Evolutionary conservation across 2,888 invertebrate species (phyloP).

Genomic region (Octodonta nipae): DNA sequence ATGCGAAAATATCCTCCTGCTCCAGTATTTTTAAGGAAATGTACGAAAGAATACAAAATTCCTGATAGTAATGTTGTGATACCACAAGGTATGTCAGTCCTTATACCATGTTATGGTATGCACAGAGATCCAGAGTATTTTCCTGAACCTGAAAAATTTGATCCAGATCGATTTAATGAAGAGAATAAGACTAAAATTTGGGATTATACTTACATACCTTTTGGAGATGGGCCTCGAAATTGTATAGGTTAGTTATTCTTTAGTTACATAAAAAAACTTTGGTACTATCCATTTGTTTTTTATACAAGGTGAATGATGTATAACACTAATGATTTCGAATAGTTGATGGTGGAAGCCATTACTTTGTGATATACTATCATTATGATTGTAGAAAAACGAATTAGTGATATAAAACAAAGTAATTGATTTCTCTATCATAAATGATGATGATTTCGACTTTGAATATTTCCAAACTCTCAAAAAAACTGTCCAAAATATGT

Average conservation of each 20-base stretch:
- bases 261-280: too few species aligned
- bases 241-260: conserved; percentile 38
- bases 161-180: conserved; percentile 44
- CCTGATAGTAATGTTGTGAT: conserved; percentile 38
- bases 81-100: conserved; percentile 39
- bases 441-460: too few species aligned
- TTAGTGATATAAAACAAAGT: too few species aligned
- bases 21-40: conserved; percentile 38
- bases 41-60: conserved; percentile 39
- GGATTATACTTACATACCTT: conserved; percentile 40
- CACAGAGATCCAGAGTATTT: conserved; percentile 46
- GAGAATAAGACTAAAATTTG: conserved; percentile 35
- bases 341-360: too few species aligned
- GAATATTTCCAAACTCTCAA: too few species aligned
- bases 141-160: conserved; percentile 42
- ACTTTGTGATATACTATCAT: too few species aligned
- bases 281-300: not conserved
- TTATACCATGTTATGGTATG: conserved; percentile 43
- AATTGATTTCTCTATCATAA: too few species aligned
- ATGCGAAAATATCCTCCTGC: conserved; percentile 47
- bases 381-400: too few species aligned
- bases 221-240: conserved; percentile 43
- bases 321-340: too few species aligned
- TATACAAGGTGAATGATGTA: not conserved
- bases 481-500: too few species aligned